Percentiles rank a stretch among this genome's conserved stretches.
These are phyloP conservation scores for Zosterops lateralis DNA, from an alignment of 2,113 vertebrate genomes.

Conservation along the genomic window DNA sequence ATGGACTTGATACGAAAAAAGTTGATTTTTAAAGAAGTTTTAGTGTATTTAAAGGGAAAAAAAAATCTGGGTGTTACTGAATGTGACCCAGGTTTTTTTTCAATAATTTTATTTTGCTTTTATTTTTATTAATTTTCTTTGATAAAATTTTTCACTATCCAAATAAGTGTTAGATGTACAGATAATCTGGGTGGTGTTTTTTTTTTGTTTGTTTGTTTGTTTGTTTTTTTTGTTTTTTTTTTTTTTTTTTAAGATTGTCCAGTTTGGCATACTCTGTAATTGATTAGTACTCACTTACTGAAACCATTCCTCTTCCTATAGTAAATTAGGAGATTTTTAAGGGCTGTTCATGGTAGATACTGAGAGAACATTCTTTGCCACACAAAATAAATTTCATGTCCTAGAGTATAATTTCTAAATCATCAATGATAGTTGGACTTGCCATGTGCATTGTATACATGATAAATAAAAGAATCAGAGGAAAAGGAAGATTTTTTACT, in stretches of 20 bases:
- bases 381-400: neutral
- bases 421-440: neutral
- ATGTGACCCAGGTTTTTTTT: neutral
- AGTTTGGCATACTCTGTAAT: neutral
- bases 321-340: neutral
- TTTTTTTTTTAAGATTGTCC: neutral
- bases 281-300: neutral
- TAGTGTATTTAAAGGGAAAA: neutral
- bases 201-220: neutral
- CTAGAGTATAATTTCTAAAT: neutral
- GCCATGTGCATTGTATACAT: fast-evolving
- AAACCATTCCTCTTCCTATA: neutral
- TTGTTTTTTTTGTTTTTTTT: neutral
- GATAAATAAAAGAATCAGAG: neutral
- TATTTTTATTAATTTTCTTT: neutral
- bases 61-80: neutral
- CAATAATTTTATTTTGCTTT: neutral
- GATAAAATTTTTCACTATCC: neutral
- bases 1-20: neutral
- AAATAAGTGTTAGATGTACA: neutral
- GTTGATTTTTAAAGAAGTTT: neutral
- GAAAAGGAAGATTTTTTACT: neutral
- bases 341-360: neutral
- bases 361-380: neutral
- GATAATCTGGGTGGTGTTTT: neutral